Base-by-base conservation (phyloP, 2,797 vertebrate genomes). In the Pogonophryne albipinna region DNA sequence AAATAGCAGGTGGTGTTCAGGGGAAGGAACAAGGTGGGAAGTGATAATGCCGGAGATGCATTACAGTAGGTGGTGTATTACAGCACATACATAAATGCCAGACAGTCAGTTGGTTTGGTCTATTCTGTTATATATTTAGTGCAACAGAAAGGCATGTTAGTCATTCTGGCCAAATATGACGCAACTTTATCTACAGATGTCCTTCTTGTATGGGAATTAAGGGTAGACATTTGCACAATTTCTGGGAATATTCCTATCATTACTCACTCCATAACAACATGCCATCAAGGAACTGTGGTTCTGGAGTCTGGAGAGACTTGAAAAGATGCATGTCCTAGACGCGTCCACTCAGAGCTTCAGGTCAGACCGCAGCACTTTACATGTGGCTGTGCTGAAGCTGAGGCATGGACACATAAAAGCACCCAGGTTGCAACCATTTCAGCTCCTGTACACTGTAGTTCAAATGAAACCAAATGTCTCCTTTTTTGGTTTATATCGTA, bases 271-370 rank as follows among this genome's bases (percentile, higher is more conserved):
- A 45, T 78, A 78, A 71, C 52, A 86, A 83, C 91, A 87, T 86
- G 83, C 89, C 81, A 92, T 92, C 83, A 90, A 68, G 74, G 44
- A 83, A 49, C 72, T 93, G 89, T 82, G 92, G 91, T 93, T 87
- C 69, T 80, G 64, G 19, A 76, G 78, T 63, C 80, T 89, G 79
- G 88, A 87, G 65, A 66, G 72, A 87, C 74, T 80, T 85, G 47
- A 84, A 88, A 83, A 78, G 82, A 87, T 64, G 23, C 42, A 41
- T 42, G 63, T 34, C n/a, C 59, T 67, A 20, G 17, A 89, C 31
- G 79, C 89, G 88, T 92, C 86, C 85, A 71, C 73, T 67, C 68
- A 80, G 71, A 91, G 71, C 85, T 65, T 64, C 83, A 81, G 85
- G 85, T 91, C 87, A 89, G 87, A 90, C 91, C 92, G 74, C 89